Conservation (phyloP, 2,888 invertebrate genomes). For the Watsonalla binaria region DNA sequence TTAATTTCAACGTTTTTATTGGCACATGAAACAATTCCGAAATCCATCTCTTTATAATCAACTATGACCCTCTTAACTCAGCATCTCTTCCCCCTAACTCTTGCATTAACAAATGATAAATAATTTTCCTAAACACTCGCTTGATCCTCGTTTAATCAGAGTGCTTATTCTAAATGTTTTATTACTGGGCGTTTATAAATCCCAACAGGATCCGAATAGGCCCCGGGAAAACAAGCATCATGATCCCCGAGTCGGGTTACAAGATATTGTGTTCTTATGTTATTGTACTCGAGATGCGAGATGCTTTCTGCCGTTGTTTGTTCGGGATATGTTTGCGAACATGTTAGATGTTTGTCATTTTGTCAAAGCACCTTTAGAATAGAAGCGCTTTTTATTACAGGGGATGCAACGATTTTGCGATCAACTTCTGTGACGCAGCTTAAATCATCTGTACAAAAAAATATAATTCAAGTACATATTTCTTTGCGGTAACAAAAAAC, state of each 20-base stretch:
- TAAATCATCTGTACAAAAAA: no score
- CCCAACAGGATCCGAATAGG: slow-evolving; percentile 14
- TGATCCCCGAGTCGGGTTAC: slow-evolving; percentile 37
- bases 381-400: neutral
- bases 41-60: neutral
- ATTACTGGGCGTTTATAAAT: slow-evolving; percentile 2
- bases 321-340: neutral
- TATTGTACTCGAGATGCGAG: neutral
- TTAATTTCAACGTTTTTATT: no score
- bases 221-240: slow-evolving; percentile 27
- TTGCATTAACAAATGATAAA: neutral
- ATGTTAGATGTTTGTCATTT: neutral
- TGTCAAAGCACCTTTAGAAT: neutral
- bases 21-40: no score
- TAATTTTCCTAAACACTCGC: neutral
- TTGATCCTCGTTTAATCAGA: slow-evolving; percentile 7
- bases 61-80: neutral
- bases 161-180: slow-evolving; percentile 13
- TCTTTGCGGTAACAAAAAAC: no score
- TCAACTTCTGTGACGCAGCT: no score
- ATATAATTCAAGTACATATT: no score
- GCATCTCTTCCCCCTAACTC: neutral
- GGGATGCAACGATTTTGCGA: neutral
- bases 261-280: slow-evolving; percentile 22
- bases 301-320: neutral